Evolutionary conservation across 2,888 invertebrate species (phyloP), one percentile per base, ranked within the genome.

Genomic region (Oithona nana): DNA sequence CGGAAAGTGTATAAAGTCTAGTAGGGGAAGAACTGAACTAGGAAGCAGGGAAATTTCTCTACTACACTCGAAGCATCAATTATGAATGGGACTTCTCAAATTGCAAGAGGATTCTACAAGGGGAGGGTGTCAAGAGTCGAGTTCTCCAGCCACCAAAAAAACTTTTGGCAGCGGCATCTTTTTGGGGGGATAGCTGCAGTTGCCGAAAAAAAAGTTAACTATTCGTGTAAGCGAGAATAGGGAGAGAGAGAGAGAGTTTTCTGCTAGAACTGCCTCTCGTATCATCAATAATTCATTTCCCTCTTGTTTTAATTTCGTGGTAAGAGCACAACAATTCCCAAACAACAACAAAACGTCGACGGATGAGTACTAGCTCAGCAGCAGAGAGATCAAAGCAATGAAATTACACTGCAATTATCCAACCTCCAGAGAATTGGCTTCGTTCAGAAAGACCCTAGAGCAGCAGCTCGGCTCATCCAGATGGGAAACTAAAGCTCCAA

Each of bases 321-420:
- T 39, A 16, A 6, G 6, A 16, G 8, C 6, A 39, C 39, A 39
- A 39, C 39, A 39, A 39, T 16, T n/a, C n/a, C n/a, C n/a, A n/a
- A 39, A 39, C 39, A 39, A 39, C 39, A 39, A 39, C 39, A 11
- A 39, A 39, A 16, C 8, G 8, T 11, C 39, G 16, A 39, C 16
- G 39, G 16, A 39, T 39, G 39, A 39, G 39, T 39, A 11, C 16
- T 6, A 39, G 39, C 39, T 39, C n/a, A n/a, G n/a, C n/a, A 16
- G 8, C 39, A 39, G 16, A 16, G 16, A 39, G 39, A 39, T 39
- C 39, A 39, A 39, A 39, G 39, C 54, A 54, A 54, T 54, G 26
- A 54, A 54, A 54, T 54, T 54, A 54, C 54, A 54, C 22, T 24
- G 54, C 54, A 54, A 54, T 54, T 54, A 54, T 54, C 54, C 39